phyloP scores from a whole-genome alignment of 2,797 vertebrate species.

The Acipenser oxyrinchus region DNA sequence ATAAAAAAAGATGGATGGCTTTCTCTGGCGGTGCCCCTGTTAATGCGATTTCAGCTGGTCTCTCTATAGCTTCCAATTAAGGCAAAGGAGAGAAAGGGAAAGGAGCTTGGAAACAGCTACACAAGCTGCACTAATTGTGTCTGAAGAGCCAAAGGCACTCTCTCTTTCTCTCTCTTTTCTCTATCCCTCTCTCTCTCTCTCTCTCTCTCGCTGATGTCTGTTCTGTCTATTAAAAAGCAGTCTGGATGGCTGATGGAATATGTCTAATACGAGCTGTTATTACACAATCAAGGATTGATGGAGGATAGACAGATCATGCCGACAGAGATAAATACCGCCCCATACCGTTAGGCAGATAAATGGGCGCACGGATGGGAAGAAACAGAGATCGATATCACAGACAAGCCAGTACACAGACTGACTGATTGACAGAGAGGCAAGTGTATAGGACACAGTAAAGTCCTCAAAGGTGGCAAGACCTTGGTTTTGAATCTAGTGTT shows the following conservation, averaged over 20 bases:
- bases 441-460: too few species aligned
- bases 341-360: constrained; percentile 4
- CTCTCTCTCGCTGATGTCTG: constrained; percentile 8
- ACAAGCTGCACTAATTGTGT: constrained; percentile 53
- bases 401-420: not conserved
- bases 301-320: constrained; percentile 30
- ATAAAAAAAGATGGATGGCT: constrained; percentile 99
- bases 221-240: constrained; percentile 22
- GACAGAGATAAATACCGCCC: constrained; percentile 23
- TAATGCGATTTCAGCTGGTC: constrained; percentile 97
- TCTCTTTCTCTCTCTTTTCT: constrained; percentile 14
- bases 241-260: constrained; percentile 23
- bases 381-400: not conserved
- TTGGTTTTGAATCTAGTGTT: too few species aligned
- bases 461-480: too few species aligned
- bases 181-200: constrained; percentile 1
- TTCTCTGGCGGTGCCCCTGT: constrained; percentile 81
- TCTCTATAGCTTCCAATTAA: constrained; percentile 94
- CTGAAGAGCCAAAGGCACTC: constrained; percentile 49
- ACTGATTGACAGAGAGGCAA: not conserved
- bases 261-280: constrained; percentile 26
- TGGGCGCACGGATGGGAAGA: constrained; percentile 31
- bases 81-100: constrained; percentile 64
- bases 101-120: constrained; percentile 31
- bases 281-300: constrained; percentile 41